These are phyloP conservation scores for Spialia ferax DNA, from an alignment of 2,888 invertebrate genomes.

Conservation along the genomic window DNA sequence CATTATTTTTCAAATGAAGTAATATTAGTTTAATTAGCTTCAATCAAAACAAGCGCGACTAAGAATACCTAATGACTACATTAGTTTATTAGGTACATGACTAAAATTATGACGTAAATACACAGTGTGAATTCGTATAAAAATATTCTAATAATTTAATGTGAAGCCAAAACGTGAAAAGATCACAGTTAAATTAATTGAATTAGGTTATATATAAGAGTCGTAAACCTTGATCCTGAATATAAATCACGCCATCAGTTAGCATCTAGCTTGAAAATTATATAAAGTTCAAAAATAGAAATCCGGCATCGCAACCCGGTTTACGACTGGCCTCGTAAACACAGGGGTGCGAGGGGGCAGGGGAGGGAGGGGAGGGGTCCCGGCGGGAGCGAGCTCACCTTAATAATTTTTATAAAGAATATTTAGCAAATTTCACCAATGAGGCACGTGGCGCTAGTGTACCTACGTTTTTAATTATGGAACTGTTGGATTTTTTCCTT, in stretches of 20 bases:
- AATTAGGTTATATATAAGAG: too few species aligned
- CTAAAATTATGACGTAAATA: too few species aligned
- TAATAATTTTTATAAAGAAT: slow-evolving; percentile 44
- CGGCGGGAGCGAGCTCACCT: slow-evolving; percentile 40
- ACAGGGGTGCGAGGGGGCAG: too few species aligned
- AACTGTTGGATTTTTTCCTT: slow-evolving; percentile 15
- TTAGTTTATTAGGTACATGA: too few species aligned
- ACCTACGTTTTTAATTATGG: slow-evolving; percentile 30
- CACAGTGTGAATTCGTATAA: too few species aligned
- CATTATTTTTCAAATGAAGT: too few species aligned
- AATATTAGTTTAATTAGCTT: too few species aligned
- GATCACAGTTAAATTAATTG: too few species aligned
- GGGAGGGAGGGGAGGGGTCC: slow-evolving; percentile 43
- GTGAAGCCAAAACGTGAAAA: too few species aligned
- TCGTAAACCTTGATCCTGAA: background rate
- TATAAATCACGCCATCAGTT: background rate
- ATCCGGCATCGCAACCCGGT: slow-evolving; percentile 47
- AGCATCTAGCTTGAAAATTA: slow-evolving; percentile 41
- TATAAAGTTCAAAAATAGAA: slow-evolving; percentile 55
- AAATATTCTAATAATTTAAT: too few species aligned
- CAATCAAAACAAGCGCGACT: too few species aligned
- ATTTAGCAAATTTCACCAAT: slow-evolving; percentile 40
- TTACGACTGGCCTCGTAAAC: slow-evolving; percentile 52
- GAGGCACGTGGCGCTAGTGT: slow-evolving; percentile 6
- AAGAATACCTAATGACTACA: too few species aligned